Evolutionary conservation across 2,113 vertebrate species (phyloP), one percentile per base, ranked within the genome.

Genomic region (Phyllopteryx taeniolatus): DNA sequence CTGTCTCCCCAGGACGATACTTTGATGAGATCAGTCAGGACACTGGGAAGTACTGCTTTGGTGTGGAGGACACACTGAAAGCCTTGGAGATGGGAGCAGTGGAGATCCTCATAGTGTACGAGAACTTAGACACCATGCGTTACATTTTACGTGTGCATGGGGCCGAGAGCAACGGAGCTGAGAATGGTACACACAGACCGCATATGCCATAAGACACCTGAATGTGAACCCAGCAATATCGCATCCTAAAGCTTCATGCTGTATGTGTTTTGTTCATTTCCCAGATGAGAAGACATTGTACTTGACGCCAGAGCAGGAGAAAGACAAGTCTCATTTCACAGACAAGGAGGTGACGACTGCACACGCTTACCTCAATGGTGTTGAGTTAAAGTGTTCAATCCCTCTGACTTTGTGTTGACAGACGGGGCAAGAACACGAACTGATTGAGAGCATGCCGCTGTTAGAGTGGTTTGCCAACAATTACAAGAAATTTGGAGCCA

Each of bases 1-100:
- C 3, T 54, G n/a, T 12, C 2, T 19, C 1, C 22, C 27, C 66
- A 99, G 98, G 98, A 70, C 94, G 97, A 87, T 99, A 99, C 92
- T 99, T 99, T 9, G 98, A 99, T 59, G 98, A 99, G 90, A 99
- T 99, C 91, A 99, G 98, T 76, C 98, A 99, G 91, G 98, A 99
- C 87, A 99, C 98, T 0, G 98, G 98, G 67, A 99, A 98, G 84
- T 99, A 99, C 87, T 99, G 98, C 88, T 99, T 98, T 71, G 98
- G 98, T 8, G 98, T 99, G 79, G 98, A 99, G 87, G 98, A 99
- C 88, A 99, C 98, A 80, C 94, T 99, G 85, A 99, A 97, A 89
- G 98, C 96, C 83, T 91, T 99, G 91, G 98, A 99, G 91, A 99
- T 99, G 98, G 98, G 98, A 92, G 96, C 98, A 33, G 96, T 98